Base-by-base conservation (phyloP, 2,888 invertebrate species). In the Clanis bilineata region DNA sequence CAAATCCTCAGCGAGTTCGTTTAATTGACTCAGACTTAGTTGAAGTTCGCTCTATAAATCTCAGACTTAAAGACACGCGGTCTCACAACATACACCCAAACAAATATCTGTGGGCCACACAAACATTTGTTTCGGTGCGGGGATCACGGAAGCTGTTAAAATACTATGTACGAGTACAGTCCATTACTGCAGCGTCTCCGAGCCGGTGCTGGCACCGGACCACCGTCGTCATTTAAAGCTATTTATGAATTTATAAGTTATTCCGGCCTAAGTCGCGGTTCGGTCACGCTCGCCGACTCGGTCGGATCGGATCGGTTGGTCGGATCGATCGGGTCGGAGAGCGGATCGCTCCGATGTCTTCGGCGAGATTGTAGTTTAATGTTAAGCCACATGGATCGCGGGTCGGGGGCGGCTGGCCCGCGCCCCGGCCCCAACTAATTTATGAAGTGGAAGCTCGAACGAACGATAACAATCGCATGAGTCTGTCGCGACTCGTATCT, bases 401-500 rank as follows among this genome's bases (percentile, higher is more conserved):
- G 76, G 73, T 18, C 73, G 77, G 76, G 70, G 70, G 78, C 88
- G 88, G 88, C 88, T 83, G 88, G 88, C 57, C 88, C 89, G 85
- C 71, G 68, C 70, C 72, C 75, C 76, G 76, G 68, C 69, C 76
- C 69, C 76, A 41, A 18, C 69, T 62, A 59, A 61, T 65, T 65
- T 63, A 62, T 68, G 59, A 62, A 57, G 58, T 62, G 32, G 60
- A 60, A 61, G 68, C 65, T 58, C 66, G 59, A 61, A 56, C 60
- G 45, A 15, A 51, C n/a, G 32, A 51, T 57, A 58, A 43, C 22
- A 51, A 25, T 63, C 64, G 65, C 28, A 6, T 15, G 56, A 25
- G 25, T 38, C 23, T 18, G 56, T 21, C 25, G 23, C 39, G 25
- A n/a, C n/a, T 7, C 22, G n/a, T 6, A n/a, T 15, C 1, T 1